Base-by-base conservation (phyloP, 2,113 vertebrate genomes). In the Gadus macrocephalus region DNA sequence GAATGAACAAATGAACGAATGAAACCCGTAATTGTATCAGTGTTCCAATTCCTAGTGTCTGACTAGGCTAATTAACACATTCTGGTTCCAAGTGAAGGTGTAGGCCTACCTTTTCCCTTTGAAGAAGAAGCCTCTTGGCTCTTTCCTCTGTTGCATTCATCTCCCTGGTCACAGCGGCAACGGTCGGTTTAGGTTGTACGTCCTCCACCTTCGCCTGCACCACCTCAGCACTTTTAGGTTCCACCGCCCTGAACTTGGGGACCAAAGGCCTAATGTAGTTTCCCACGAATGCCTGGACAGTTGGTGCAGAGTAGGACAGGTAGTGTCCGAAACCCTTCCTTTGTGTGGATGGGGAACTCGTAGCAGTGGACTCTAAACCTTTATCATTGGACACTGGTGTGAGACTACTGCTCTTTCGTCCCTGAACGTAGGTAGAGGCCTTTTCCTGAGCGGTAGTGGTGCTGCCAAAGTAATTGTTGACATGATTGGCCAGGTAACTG, bases 201-300 rank as follows among this genome's bases (percentile, higher is more conserved):
- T 92, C 89, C 17, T 77, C 81, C 7, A 73, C 73, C 62, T 83
- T 77, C 15, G 85, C 67, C 79, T 87, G 91, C 56, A 79, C 88
- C 59, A 89, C 87, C 3, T 83, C 17, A 22, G 73, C 72, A 68
- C 49, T 85, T 87, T 93, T 97, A 42, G 90, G n/a, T 25, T 96
- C 94, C 0, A 81, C 72, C 4, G 75, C 56, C 64, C 86, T 90
- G 80, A 96, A 92, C 75, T 91, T 96, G 16, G 95, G 95, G 58
- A 97, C 96, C 72, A 98, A 80, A 9, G 94, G 94, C 59, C 92
- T 91, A 58, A 98, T 93, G 79, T 97, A 98, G 81, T 89, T 96
- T 77, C 95, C 96, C 8, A 98, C 94, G 86, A 98, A 95, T 56
- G 96, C 95, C 59, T 98, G 96, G 11, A 98, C 93, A 0, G 93